These are phyloP conservation scores for Erpornis zantholeuca DNA, from an alignment of 2,113 vertebrate species.

Conservation along the genomic window DNA sequence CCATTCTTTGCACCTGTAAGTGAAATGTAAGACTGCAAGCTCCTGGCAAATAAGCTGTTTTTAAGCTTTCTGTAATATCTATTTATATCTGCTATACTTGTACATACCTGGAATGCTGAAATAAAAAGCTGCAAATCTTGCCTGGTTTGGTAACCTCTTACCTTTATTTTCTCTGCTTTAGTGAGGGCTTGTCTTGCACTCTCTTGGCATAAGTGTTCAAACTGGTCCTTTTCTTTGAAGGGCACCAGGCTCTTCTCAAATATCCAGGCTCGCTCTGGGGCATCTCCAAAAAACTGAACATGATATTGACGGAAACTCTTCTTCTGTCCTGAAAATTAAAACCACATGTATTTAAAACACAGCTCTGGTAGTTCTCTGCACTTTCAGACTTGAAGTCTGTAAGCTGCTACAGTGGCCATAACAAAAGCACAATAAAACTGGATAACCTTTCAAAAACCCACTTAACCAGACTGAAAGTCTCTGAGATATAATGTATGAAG, in stretches of 20 bases:
- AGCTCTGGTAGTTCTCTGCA: neutral
- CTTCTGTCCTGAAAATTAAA: slow-evolving; percentile 72
- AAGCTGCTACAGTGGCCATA: neutral
- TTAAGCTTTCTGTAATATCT: neutral
- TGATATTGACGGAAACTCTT: slow-evolving; percentile 88
- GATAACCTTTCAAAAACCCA: neutral
- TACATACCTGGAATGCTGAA: neutral
- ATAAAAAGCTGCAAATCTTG: neutral
- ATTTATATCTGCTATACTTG: neutral
- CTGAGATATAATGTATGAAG: neutral
- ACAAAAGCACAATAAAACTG: neutral
- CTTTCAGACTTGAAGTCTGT: neutral
- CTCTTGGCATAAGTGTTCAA: slow-evolving; percentile 82
- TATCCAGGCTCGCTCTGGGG: slow-evolving; percentile 92
- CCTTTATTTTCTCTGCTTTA: slow-evolving; percentile 84
- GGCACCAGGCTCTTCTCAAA: slow-evolving; percentile 92
- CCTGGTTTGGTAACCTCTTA: slow-evolving; percentile 47
- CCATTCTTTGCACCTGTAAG: neutral
- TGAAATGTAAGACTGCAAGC: neutral
- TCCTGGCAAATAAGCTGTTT: neutral
- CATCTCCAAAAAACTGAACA: slow-evolving; percentile 94
- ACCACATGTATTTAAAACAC: neutral
- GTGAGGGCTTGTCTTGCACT: slow-evolving; percentile 81
- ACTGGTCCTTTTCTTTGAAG: slow-evolving; percentile 89
- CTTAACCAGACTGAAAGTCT: neutral